Evolutionary conservation across 1,140 invertebrate species (phyloP).

Genomic region (Daktulosphaira vitifoliae): DNA sequence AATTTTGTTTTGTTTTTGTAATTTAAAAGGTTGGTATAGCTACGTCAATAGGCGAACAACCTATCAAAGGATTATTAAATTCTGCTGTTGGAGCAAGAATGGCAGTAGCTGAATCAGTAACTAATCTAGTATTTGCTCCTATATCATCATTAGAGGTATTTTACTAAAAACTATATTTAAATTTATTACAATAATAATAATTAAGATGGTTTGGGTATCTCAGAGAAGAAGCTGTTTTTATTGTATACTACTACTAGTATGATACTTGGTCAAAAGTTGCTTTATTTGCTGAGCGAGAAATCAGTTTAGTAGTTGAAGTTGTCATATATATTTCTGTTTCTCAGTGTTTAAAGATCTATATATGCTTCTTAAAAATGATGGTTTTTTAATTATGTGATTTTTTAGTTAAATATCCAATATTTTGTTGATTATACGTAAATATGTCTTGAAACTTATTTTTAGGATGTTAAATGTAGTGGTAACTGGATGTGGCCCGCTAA

Average conservation of each 20-base stretch:
- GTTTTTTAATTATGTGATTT: background rate
- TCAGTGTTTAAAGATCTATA: no score
- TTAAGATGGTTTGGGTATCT: background rate
- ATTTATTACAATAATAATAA: no score
- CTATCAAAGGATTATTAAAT: conserved; percentile 81
- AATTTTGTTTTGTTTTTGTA: conserved; percentile 18
- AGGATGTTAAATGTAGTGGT: conserved; percentile 91
- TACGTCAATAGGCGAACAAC: conserved; percentile 92
- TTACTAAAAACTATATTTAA: no score
- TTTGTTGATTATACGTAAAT: background rate
- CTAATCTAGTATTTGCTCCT: conserved; percentile 91
- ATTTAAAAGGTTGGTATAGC: conserved; percentile 67
- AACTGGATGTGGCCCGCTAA: conserved; percentile 99
- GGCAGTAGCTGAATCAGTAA: conserved; percentile 86
- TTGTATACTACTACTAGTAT: background rate
- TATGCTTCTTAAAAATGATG: no score
- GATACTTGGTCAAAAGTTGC: background rate
- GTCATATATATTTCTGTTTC: no score
- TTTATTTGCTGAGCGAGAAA: no score
- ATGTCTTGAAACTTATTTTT: conserved; percentile 17
- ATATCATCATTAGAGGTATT: conserved; percentile 64
- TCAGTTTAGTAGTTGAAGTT: no score
- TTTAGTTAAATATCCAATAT: background rate
- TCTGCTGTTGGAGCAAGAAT: conserved; percentile 78
- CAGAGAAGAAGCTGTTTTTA: background rate